phyloP scores from a whole-genome alignment of 2,113 vertebrate species.

The Nibea coibor region DNA sequence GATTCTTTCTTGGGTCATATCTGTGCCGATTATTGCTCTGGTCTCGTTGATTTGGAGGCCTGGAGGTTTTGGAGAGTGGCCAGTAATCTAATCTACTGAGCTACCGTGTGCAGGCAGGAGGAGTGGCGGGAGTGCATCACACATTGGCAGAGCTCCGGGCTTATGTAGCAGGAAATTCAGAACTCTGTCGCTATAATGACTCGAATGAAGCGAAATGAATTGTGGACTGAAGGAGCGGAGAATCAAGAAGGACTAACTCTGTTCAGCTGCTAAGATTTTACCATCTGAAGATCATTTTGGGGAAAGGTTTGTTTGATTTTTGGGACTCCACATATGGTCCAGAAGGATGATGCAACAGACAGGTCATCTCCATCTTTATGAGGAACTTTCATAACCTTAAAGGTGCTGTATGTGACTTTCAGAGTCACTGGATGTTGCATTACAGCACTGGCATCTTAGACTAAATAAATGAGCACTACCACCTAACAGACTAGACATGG shows the following conservation, averaged over 20 bases:
- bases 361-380: too few relatives aligned
- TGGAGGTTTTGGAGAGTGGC: conserved; percentile 57
- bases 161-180: neutral
- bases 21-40: conserved; percentile 65
- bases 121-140: neutral
- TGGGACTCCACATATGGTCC: neutral
- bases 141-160: neutral
- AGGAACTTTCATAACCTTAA: neutral
- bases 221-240: neutral
- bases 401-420: neutral
- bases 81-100: conserved; percentile 69
- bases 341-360: neutral
- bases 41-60: conserved; percentile 56
- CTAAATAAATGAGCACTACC: too few relatives aligned
- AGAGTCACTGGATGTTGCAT: too few relatives aligned
- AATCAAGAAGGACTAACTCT: neutral
- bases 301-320: neutral
- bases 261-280: neutral
- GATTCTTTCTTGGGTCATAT: conserved; percentile 58
- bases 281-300: neutral
- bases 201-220: neutral
- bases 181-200: neutral
- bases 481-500: too few relatives aligned
- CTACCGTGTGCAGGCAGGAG: neutral
- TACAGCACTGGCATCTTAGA: too few relatives aligned